Conservation (phyloP, 1,140 invertebrate species). For the Odontomachus brunneus region DNA sequence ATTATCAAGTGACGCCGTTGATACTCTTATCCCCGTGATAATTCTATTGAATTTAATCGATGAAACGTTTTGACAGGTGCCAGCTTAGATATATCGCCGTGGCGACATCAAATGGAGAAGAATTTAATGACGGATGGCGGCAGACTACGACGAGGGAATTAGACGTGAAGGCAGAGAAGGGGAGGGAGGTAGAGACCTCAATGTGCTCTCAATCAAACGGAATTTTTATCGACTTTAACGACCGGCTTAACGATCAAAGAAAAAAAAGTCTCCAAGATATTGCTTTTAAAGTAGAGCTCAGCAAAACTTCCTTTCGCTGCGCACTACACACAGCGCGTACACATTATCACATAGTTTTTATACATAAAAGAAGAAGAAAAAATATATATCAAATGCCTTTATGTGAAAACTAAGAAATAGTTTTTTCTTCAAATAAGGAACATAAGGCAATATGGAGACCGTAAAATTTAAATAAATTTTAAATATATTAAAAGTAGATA, state of each 20-base stretch:
- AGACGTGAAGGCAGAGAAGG: conserved; percentile 28
- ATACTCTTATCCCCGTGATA: conserved; percentile 8
- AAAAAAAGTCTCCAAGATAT: conserved; percentile 13
- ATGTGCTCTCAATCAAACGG: conserved; percentile 61
- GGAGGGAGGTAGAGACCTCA: conserved; percentile 42
- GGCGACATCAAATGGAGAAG: conserved; percentile 27
- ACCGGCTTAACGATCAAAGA: conserved; percentile 28
- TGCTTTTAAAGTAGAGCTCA: conserved; percentile 15
- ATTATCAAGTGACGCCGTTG: background rate
- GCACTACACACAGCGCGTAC: background rate
- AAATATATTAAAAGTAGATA: no score
- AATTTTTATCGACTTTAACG: conserved; percentile 71
- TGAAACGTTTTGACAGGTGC: conserved; percentile 63
- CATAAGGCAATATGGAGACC: no score
- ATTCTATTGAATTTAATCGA: conserved; percentile 56
- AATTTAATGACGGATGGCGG: conserved; percentile 54
- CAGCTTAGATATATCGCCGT: background rate
- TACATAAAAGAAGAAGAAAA: background rate
- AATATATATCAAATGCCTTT: background rate
- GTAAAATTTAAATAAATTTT: no score
- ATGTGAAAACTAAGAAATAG: background rate
- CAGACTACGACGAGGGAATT: conserved; percentile 31
- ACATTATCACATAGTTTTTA: background rate
- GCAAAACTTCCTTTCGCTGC: conserved; percentile 24
- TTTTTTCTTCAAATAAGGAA: background rate